Evolutionary conservation across 2,113 vertebrate species (phyloP).

Genomic region (Engraulis encrasicolus): DNA sequence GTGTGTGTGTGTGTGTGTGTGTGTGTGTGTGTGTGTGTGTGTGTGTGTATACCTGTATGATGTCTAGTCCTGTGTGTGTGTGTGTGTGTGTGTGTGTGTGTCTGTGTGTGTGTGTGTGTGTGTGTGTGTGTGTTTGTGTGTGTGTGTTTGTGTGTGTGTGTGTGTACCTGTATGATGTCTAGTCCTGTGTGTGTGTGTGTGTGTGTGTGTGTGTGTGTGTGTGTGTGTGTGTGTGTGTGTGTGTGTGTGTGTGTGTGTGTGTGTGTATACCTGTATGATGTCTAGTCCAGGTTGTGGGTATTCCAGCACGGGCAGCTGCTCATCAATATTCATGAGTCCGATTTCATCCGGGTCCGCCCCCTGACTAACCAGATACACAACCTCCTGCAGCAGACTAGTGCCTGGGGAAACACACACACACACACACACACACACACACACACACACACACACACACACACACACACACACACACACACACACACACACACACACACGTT

Average conservation of each 20-base stretch:
- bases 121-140: too few species aligned
- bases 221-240: constrained; percentile 25
- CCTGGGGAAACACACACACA: constrained; percentile 67
- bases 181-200: not conserved
- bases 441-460: not conserved
- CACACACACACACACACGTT: not conserved
- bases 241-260: not conserved
- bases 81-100: constrained; percentile 53
- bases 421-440: not conserved
- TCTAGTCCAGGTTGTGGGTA: constrained; percentile 96
- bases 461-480: not conserved
- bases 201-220: constrained; percentile 6
- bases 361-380: constrained; percentile 97
- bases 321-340: constrained; percentile 98
- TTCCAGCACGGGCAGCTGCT: constrained; percentile 95
- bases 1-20: constrained; percentile 23
- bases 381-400: constrained; percentile 94
- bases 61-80: too few species aligned
- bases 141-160: too few species aligned
- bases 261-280: constrained; percentile 88
- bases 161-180: too few species aligned
- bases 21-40: not conserved
- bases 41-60: too few species aligned
- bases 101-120: too few species aligned
- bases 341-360: constrained; percentile 97